A percentile compares a stretch with the other conserved stretches of the same genome.
Evolutionary conservation across 2,888 invertebrate genomes (phyloP).

Genomic region (Celastrina argiolus): DNA sequence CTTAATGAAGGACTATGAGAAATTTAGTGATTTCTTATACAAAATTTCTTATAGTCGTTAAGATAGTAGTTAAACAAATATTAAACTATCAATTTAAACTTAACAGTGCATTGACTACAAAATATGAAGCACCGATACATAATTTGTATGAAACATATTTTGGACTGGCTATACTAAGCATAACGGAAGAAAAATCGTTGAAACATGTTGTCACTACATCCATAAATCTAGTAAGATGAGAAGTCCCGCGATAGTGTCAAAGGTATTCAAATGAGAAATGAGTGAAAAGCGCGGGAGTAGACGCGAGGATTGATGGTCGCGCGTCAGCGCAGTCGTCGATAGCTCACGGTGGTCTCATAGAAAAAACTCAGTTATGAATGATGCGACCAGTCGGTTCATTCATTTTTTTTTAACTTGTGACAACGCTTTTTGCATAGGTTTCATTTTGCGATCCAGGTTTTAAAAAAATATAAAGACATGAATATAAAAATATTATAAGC

Average conservation of each 20-base stretch:
- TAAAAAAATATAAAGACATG: background rate
- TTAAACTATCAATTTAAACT: no score
- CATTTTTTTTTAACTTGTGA: constrained; percentile 28
- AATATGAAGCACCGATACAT: background rate
- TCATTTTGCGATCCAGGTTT: background rate
- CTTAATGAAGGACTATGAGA: no score
- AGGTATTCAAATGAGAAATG: constrained; percentile 45
- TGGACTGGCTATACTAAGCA: constrained; percentile 28
- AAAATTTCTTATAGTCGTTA: no score
- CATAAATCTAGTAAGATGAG: constrained; percentile 37
- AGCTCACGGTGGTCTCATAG: constrained; percentile 46
- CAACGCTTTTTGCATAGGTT: background rate
- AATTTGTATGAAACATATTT: background rate
- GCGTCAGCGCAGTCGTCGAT: constrained; percentile 38
- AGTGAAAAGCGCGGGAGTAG: constrained; percentile 43
- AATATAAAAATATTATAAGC: background rate
- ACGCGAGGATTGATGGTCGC: constrained; percentile 57
- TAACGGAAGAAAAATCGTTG: constrained; percentile 38
- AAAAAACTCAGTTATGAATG: constrained; percentile 46
- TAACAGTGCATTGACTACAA: background rate
- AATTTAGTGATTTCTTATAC: no score
- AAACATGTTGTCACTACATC: constrained; percentile 38
- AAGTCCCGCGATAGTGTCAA: constrained; percentile 39
- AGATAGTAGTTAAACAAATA: no score
- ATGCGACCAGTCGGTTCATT: constrained; percentile 37